phyloP scores from a whole-genome alignment of 2,797 vertebrate species.

The Nyctalus aviator region DNA sequence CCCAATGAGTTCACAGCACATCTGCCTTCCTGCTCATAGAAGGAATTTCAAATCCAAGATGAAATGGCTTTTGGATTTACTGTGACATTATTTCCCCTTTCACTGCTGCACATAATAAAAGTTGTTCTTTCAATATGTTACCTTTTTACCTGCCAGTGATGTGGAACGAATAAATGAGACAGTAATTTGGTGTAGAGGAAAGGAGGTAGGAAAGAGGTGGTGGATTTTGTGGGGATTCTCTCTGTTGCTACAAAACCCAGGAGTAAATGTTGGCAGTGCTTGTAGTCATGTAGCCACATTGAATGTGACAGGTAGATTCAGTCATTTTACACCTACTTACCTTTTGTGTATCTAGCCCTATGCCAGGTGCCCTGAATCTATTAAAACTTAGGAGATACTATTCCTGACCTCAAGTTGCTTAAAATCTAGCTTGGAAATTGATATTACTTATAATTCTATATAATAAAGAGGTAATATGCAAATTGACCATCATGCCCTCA shows the following conservation, averaged over 20 bases:
- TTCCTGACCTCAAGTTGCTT: constrained; percentile 41
- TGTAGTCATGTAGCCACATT: not conserved
- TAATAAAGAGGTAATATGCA: no score
- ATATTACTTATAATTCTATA: constrained; percentile 6
- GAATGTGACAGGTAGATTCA: constrained; percentile 52
- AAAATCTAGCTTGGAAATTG: constrained; percentile 16
- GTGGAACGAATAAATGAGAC: constrained; percentile 56
- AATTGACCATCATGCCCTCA: no score
- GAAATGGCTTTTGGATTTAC: constrained; percentile 67
- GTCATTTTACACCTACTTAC: not conserved
- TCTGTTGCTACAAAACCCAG: constrained; percentile 25
- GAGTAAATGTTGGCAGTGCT: constrained; percentile 25
- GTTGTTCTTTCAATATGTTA: constrained; percentile 51
- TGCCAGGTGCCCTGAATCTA: not conserved
- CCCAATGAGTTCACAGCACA: constrained; percentile 58
- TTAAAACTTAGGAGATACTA: constrained; percentile 40
- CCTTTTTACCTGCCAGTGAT: constrained; percentile 56
- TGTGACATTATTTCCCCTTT: constrained; percentile 64
- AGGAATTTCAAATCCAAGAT: constrained; percentile 64
- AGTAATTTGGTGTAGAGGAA: constrained; percentile 46
- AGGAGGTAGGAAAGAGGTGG: not conserved
- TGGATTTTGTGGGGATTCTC: constrained; percentile 27
- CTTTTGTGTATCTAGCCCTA: constrained; percentile 18
- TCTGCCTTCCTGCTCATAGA: constrained; percentile 65
- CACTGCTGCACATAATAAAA: constrained; percentile 48